A percentile compares a stretch with the other conserved stretches of the same genome.
These are phyloP conservation scores for Octonoba sinensis DNA, from an alignment of 2,888 invertebrate species.

Conservation along the genomic window DNA sequence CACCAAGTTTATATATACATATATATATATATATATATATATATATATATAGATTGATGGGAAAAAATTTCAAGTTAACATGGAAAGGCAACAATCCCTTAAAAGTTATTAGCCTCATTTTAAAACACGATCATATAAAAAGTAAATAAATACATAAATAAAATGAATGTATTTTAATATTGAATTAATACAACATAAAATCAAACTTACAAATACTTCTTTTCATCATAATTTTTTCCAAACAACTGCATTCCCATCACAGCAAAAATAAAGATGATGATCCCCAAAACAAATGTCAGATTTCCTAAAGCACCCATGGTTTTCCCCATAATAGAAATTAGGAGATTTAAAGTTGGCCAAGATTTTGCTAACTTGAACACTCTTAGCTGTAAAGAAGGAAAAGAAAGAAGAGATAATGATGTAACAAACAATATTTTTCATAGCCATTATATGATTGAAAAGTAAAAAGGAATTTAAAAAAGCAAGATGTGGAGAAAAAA, in stretches of 20 bases:
- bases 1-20: no score
- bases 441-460: neutral
- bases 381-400: slow-evolving; percentile 81
- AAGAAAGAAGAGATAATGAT: neutral
- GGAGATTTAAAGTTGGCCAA: slow-evolving; percentile 97
- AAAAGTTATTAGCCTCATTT: no score
- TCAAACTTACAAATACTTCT: slow-evolving; percentile 69
- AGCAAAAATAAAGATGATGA: slow-evolving; percentile 99
- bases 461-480: neutral
- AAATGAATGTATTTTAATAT: neutral
- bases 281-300: slow-evolving; percentile 96
- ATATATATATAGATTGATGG: neutral
- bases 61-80: neutral
- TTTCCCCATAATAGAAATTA: slow-evolving; percentile 98
- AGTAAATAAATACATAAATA: neutral
- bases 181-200: neutral
- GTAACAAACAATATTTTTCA: neutral
- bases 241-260: slow-evolving; percentile 99
- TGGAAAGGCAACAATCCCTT: neutral
- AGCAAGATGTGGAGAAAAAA: no score
- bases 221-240: slow-evolving; percentile 90
- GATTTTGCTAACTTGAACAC: slow-evolving; percentile 99
- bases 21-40: no score
- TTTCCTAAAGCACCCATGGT: slow-evolving; percentile 98
- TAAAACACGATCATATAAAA: neutral